Base-by-base conservation (phyloP, 2,888 invertebrate species). In the Scaptomyza tumidula region DNA sequence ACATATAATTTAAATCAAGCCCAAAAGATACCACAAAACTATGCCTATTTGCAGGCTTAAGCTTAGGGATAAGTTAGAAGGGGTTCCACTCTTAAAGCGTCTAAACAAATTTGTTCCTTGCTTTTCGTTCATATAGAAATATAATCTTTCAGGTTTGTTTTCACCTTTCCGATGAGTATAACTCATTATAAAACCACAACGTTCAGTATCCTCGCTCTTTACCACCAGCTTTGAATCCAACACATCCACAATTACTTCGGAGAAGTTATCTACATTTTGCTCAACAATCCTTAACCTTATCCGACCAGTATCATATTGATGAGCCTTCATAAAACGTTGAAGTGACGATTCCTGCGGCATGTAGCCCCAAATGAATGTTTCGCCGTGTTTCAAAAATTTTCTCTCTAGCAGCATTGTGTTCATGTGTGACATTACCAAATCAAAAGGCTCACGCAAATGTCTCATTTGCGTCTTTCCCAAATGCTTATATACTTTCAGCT, bases 311-410 rank as follows among this genome's bases (percentile, higher is more conserved):
- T 35, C 39, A 5, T 44, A 61, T 49, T 65, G 67, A 33, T 62
- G 48, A 2, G 6, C 0, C 0, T 52, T n/a, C 11, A 79, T 14
- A 14, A 59, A 9, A n/a, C 11, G 2, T 62, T 2, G 6, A 4
- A 86, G 11, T 5, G 59, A 45, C 0, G 65, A 63, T 7, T 49
- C 27, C 11, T 80, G 52, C 0, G 81, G 80, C 78, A 81, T 56
- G 9, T 86, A 86, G 19, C 77, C 65, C 77, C 77, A 86, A 19
- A 86, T 35, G n/a, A 66, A 80, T 4, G 78, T 69, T 24, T 86
- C 81, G 6, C 63, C 80, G 0, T 27, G 2, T 1, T 16, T 1
- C 3, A 67, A 45, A 9, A 54, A 0, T 0, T 37, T 14, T 9
- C 31, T 29, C 0, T 66, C 57, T 0, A 4, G 10, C 9, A 62